A percentile compares a stretch with the other conserved stretches of the same genome.
phyloP scores from a whole-genome alignment of 2,113 vertebrate species.

The Muntiacus reevesi region DNA sequence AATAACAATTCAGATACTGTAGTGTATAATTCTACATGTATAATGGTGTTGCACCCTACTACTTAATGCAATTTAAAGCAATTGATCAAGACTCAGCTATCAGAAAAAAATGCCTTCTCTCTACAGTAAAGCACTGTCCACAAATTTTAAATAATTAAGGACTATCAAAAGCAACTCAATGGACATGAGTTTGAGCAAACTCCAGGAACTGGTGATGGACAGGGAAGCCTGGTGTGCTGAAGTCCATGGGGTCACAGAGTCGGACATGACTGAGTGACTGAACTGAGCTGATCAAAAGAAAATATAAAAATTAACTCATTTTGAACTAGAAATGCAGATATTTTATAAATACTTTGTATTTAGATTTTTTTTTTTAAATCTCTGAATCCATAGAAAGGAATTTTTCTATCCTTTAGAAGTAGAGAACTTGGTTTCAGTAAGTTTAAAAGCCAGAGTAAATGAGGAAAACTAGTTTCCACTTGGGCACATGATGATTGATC shows the following conservation, averaged over 20 bases:
- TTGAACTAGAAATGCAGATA: not conserved
- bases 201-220: not conserved
- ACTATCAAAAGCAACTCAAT: not conserved
- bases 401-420: not conserved
- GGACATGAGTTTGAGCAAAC: not conserved
- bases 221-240: not conserved
- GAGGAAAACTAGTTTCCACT: not conserved
- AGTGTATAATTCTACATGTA: not conserved
- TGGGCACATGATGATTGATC: not conserved
- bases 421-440: not conserved
- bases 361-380: not conserved
- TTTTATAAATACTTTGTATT: not conserved
- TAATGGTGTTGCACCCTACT: not conserved
- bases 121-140: not conserved
- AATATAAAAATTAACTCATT: not conserved
- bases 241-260: not conserved
- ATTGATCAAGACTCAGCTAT: not conserved
- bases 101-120: not conserved
- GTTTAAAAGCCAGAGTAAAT: not conserved
- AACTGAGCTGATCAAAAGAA: not conserved
- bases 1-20: not conserved
- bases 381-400: not conserved
- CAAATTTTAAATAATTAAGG: not conserved
- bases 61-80: not conserved
- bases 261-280: not conserved